Percentiles rank a stretch among this genome's conserved stretches.
These are phyloP conservation scores for Lepeophtheirus nordmannii DNA, from an alignment of 2,888 invertebrate genomes.

Conservation along the genomic window DNA sequence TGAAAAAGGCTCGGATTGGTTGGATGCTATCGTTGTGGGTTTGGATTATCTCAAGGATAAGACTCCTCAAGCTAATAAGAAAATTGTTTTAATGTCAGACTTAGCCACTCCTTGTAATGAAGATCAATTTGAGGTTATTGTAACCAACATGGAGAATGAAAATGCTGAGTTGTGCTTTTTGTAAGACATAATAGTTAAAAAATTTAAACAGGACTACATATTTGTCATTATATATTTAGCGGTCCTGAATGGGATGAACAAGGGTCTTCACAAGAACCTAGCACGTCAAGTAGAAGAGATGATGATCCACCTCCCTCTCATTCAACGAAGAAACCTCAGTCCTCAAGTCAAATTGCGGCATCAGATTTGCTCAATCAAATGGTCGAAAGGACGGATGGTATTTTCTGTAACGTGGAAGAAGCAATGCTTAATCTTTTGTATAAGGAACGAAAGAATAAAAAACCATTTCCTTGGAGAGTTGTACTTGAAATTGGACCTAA, in stretches of 20 bases:
- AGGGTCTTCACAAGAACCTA: not conserved
- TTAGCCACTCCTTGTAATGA: conserved; percentile 8
- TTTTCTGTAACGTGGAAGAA: not conserved
- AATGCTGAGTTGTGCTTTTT: conserved; percentile 7
- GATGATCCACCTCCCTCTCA: no score
- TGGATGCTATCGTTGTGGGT: conserved; percentile 13
- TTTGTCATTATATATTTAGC: not conserved
- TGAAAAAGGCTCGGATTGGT: conserved; percentile 7
- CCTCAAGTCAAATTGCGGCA: not conserved
- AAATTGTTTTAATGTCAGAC: conserved; percentile 15
- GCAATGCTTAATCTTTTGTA: conserved; percentile 7
- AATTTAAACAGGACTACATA: not conserved
- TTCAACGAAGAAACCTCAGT: not conserved
- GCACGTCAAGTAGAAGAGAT: not conserved
- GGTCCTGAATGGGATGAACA: conserved; percentile 5
- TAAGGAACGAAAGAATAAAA: conserved; percentile 19
- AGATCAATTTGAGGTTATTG: not conserved
- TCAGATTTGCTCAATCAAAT: not conserved
- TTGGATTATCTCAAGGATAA: conserved; percentile 3
- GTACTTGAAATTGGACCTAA: conserved; percentile 15
- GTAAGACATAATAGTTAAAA: not conserved
- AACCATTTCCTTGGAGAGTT: conserved; percentile 21
- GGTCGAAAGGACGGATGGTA: conserved; percentile 11
- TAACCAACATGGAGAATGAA: conserved; percentile 3
- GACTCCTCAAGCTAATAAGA: conserved; percentile 6